Evolutionary conservation across 2,888 invertebrate species (phyloP), one percentile per base, ranked within the genome.

Genomic region (Cephus pulcher): DNA sequence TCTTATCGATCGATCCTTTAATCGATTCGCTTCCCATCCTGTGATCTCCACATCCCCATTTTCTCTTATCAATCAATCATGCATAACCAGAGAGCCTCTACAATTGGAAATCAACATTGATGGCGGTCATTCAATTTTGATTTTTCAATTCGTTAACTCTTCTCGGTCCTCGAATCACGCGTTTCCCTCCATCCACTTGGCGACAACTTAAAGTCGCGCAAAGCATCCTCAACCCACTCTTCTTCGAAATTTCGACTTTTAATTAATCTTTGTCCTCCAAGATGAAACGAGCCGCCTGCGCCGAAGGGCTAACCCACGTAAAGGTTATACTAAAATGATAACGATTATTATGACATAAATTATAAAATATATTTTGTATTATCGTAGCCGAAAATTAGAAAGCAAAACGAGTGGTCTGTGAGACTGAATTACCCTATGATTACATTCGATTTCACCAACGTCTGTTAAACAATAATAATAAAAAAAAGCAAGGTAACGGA

Each of bases 361-460:
- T 82, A 84, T 86, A 82, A 84, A 85, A 83, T 89, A 87, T 89
- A 88, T 89, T 89, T 89, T 89, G 88, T 89, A 89, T 89, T 88
- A 88, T 88, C 82, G 82, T 85, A 86, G 87, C 84, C 84, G 84
- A 86, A 56, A 86, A 86, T 82, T 84, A 84, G 81, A 85, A 83
- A 84, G 84, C 83, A 83, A 83, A 85, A 85, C 82, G 83, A 83
- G 83, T 82, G 85, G 84, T 85, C 82, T 82, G 78, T 80, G 80
- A 82, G 82, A 83, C 80, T 84, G 84, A 85, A 81, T 78, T 82
- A 81, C 80, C 79, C 77, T 78, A 79, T 78, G 69, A 79, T 73
- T 81, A 81, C 82, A 83, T 74, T 33, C 85, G 84, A 82, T 84
- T 84, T 82, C 83, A 82, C 83, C 85, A 84, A 84, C 85, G 84